These are phyloP conservation scores for Melanostoma scalare DNA, from an alignment of 2,888 invertebrate genomes.

Conservation along the genomic window DNA sequence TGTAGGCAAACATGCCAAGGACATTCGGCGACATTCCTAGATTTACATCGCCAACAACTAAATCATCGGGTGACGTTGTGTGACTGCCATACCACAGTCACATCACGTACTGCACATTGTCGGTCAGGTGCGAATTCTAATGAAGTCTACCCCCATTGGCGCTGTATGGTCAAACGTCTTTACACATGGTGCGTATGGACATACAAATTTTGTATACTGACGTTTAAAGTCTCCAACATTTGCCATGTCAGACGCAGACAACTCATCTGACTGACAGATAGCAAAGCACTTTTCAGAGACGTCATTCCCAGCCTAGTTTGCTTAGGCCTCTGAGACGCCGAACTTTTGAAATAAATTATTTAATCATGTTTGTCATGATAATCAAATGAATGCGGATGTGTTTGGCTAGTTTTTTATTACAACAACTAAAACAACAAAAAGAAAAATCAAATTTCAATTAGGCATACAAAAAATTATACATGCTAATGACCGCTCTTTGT, in stretches of 20 bases:
- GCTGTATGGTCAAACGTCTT: constrained; percentile 14
- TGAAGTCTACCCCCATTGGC: constrained; percentile 43
- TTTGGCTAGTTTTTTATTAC: constrained; percentile 12
- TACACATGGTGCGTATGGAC: constrained; percentile 25
- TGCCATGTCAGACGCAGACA: not conserved
- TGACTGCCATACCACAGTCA: constrained; percentile 23
- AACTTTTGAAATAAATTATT: not conserved
- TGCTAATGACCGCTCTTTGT: constrained; percentile 36
- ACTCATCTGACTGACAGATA: constrained; percentile 11
- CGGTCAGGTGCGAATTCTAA: constrained; percentile 50
- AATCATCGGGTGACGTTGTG: no score
- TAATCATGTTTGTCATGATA: constrained; percentile 35
- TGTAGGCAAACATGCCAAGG: constrained; percentile 41
- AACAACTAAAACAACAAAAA: constrained; percentile 10
- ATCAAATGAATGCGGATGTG: constrained; percentile 43
- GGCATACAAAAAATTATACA: constrained; percentile 10
- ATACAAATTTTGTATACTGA: constrained; percentile 1
- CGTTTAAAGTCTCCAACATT: not conserved
- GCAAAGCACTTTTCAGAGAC: constrained; percentile 1
- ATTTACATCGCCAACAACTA: constrained; percentile 33
- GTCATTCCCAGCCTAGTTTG: not conserved
- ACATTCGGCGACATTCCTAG: constrained; percentile 39
- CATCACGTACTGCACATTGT: constrained; percentile 20
- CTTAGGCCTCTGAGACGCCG: not conserved
- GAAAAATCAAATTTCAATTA: not conserved